Evolutionary conservation across 2,888 invertebrate genomes (phyloP).

Genomic region (Campopleginae sp.): DNA sequence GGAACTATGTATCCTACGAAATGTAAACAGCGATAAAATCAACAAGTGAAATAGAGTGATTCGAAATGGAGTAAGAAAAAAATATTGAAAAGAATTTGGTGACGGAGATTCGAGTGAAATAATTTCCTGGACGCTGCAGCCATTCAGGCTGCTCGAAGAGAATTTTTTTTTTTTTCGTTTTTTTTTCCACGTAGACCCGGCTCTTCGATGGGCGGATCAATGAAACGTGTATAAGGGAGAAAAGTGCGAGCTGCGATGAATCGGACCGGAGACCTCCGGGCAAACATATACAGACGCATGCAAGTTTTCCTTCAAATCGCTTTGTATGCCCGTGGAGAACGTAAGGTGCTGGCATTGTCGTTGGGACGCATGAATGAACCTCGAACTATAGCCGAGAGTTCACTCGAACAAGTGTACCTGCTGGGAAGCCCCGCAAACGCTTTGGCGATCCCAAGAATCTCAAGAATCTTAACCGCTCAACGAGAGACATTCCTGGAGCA

Average conservation of each 20-base stretch:
- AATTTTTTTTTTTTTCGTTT: constrained; percentile 67
- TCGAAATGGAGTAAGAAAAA: constrained; percentile 43
- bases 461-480: constrained; percentile 71
- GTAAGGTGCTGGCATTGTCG: constrained; percentile 82
- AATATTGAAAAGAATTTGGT: constrained; percentile 31
- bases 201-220: constrained; percentile 64
- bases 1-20: constrained; percentile 68
- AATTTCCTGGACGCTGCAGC: constrained; percentile 73
- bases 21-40: constrained; percentile 81
- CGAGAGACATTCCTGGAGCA: background rate
- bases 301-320: constrained; percentile 35
- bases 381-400: constrained; percentile 73
- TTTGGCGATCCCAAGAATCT: constrained; percentile 76
- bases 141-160: constrained; percentile 62
- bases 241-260: constrained; percentile 57
- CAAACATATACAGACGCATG: constrained; percentile 13
- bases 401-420: constrained; percentile 80
- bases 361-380: constrained; percentile 78
- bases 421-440: constrained; percentile 39
- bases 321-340: constrained; percentile 65
- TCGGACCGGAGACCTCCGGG: constrained; percentile 45
- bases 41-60: constrained; percentile 72
- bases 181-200: constrained; percentile 23
- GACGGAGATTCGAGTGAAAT: constrained; percentile 69
- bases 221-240: constrained; percentile 57